Evolutionary conservation across 2,113 vertebrate species (phyloP).

Genomic region (Burhinus oedicnemus): DNA sequence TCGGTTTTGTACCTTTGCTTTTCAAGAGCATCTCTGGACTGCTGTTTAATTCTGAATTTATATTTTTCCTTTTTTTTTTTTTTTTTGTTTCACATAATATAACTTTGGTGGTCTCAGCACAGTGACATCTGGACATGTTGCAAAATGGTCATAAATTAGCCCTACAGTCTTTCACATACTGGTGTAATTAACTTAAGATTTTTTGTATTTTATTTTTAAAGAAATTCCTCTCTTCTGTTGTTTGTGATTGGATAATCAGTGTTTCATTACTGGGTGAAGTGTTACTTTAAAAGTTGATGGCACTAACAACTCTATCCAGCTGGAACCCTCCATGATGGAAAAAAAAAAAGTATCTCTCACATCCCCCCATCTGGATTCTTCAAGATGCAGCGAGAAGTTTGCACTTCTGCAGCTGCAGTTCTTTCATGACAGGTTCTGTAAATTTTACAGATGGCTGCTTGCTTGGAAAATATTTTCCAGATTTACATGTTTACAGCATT

Average conservation of each 20-base stretch:
- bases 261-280: constrained; percentile 61
- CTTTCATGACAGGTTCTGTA: constrained; percentile 85
- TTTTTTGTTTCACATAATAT: background rate
- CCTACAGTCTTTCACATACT: constrained; percentile 23
- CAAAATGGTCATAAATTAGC: constrained; percentile 35
- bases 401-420: constrained; percentile 82
- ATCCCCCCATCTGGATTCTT: constrained; percentile 78
- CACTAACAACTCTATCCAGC: constrained; percentile 53
- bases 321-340: constrained; percentile 25
- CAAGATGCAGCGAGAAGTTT: constrained; percentile 70
- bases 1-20: background rate
- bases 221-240: constrained; percentile 34
- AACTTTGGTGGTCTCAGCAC: constrained; percentile 59
- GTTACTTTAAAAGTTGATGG: constrained; percentile 44
- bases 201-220: constrained; percentile 42
- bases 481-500: constrained; percentile 81
- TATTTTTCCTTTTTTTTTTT: background rate
- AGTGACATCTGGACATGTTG: constrained; percentile 32
- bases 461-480: constrained; percentile 86
- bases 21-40: background rate
- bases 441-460: constrained; percentile 87
- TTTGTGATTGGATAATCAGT: constrained; percentile 40
- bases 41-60: constrained; percentile 7
- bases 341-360: constrained; percentile 34
- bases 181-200: constrained; percentile 11